Conservation (phyloP, 2,888 invertebrate species). For the Cataglyphis livida region DNA sequence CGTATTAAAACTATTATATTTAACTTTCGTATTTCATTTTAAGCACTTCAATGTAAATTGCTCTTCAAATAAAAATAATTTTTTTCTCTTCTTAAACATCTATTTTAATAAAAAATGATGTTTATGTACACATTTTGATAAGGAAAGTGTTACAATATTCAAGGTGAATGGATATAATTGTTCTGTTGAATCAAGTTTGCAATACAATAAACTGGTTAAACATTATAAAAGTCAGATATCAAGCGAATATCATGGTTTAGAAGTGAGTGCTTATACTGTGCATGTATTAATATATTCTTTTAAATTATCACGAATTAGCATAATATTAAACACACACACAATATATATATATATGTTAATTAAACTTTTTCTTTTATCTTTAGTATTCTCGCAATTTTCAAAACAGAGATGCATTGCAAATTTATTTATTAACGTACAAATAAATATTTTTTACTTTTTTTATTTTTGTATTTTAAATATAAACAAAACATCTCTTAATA, state of each 20-base stretch:
- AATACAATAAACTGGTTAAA: constrained; percentile 65
- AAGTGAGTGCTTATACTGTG: not conserved
- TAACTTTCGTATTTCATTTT: not conserved
- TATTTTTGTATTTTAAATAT: not conserved
- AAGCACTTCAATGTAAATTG: not conserved
- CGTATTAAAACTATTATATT: not conserved
- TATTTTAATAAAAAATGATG: not conserved
- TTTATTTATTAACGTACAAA: not conserved
- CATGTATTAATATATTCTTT: not conserved
- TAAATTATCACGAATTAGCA: not conserved
- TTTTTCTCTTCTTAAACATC: not conserved
- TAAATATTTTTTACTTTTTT: not conserved
- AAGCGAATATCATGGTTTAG: not conserved
- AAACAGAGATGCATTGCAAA: not conserved
- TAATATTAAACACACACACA: not conserved
- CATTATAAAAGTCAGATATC: not conserved
- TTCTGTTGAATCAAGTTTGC: constrained; percentile 61
- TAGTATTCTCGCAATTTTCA: not conserved
- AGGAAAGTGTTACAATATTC: constrained; percentile 13
- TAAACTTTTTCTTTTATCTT: not conserved
- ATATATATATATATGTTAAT: not conserved
- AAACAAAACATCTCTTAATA: not conserved
- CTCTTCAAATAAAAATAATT: not conserved
- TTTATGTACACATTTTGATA: not conserved
- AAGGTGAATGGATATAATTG: constrained; percentile 57